phyloP scores from a whole-genome alignment of 2,113 vertebrate genomes.

The Epinephelus moara region DNA sequence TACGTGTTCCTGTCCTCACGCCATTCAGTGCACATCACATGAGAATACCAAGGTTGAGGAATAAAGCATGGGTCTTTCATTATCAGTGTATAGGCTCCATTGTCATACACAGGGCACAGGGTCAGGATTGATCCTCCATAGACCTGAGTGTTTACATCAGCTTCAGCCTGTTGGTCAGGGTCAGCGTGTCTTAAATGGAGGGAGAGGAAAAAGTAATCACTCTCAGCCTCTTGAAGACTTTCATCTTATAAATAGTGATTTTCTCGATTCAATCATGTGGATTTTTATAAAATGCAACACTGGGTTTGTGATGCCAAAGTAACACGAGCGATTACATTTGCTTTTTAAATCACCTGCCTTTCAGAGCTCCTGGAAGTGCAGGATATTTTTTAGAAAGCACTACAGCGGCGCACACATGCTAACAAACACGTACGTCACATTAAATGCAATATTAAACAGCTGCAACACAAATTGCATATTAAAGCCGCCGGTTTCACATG shows the following conservation, averaged over 20 bases:
- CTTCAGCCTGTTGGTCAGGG: neutral
- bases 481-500: slow-evolving; percentile 29
- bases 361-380: neutral
- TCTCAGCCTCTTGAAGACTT: neutral
- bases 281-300: neutral
- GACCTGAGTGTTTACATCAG: neutral
- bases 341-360: neutral
- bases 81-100: neutral
- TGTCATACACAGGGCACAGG: neutral
- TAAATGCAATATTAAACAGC: slow-evolving; percentile 39
- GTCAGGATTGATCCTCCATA: neutral
- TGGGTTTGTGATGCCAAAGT: neutral
- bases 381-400: neutral
- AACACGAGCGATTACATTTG: neutral
- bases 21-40: neutral
- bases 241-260: neutral
- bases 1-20: too few relatives aligned
- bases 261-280: neutral
- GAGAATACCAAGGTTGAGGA: slow-evolving; percentile 4
- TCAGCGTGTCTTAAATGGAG: neutral
- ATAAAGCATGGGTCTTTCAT: neutral
- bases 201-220: too few relatives aligned
- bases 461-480: slow-evolving; percentile 32
- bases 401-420: neutral
- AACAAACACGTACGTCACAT: slow-evolving; percentile 4